A percentile compares a stretch with the other conserved stretches of the same genome.
phyloP scores from a whole-genome alignment of 2,113 vertebrate species.

The Cryptomyrus ogoouensis region DNA sequence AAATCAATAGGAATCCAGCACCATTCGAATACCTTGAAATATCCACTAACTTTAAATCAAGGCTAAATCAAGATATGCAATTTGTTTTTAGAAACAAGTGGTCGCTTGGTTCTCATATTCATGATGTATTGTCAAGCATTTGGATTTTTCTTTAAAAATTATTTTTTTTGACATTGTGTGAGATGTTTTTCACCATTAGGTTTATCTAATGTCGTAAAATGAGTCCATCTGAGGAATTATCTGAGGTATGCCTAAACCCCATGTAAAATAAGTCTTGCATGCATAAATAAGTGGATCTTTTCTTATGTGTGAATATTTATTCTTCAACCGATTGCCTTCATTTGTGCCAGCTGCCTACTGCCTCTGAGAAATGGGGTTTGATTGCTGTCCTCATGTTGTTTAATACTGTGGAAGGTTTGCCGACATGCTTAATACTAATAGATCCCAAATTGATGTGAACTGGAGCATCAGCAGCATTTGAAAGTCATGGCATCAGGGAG shows the following conservation, averaged over 20 bases:
- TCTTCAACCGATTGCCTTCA: slow-evolving; percentile 34
- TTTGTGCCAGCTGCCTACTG: slow-evolving; percentile 36
- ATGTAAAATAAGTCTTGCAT: slow-evolving; percentile 19
- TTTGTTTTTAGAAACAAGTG: not conserved
- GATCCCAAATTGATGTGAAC: slow-evolving; percentile 31
- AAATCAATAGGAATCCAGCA: not conserved
- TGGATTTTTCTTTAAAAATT: not conserved
- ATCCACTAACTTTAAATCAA: not conserved
- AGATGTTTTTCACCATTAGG: not conserved
- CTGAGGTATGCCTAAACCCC: not conserved
- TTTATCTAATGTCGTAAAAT: not conserved
- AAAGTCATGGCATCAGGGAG: slow-evolving; percentile 1
- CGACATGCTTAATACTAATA: slow-evolving; percentile 36
- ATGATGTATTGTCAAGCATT: not conserved
- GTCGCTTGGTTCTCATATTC: not conserved
- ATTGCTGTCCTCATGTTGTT: slow-evolving; percentile 35
- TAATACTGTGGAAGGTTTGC: slow-evolving; percentile 39
- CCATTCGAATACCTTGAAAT: not conserved
- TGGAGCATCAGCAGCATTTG: not conserved
- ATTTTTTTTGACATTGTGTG: not conserved
- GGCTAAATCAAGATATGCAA: not conserved
- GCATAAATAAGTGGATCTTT: slow-evolving; percentile 14
- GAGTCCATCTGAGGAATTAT: not conserved
- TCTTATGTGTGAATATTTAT: slow-evolving; percentile 23
- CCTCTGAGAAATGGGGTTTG: slow-evolving; percentile 38